Percentiles rank a stretch among this genome's conserved stretches.
Conservation (phyloP, 1,140 invertebrate species). For the Ceratoteleas bidentatus region DNA sequence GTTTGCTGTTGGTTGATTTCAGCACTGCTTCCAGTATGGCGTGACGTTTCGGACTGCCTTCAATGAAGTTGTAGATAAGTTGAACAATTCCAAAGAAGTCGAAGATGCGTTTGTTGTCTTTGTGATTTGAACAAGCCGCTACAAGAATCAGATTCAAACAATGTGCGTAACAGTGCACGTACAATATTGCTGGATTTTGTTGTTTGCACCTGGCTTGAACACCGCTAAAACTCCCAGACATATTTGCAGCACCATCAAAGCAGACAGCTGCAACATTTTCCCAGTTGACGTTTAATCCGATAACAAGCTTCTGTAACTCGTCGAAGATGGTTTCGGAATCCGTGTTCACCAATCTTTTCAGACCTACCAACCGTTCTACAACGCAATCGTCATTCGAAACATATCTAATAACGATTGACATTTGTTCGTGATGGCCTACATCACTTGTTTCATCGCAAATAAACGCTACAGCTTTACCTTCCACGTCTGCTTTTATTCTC, state of each 20-base stretch:
- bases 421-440: conserved; percentile 26
- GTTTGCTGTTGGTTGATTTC: conserved; percentile 3
- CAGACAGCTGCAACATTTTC: conserved; percentile 17
- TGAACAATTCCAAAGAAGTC: conserved; percentile 37
- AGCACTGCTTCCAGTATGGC: conserved; percentile 32
- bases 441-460: conserved; percentile 23
- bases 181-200: conserved; percentile 20
- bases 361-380: conserved; percentile 15
- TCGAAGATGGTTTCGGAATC: conserved; percentile 28
- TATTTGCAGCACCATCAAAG: conserved; percentile 26
- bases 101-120: conserved; percentile 30
- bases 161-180: conserved; percentile 41
- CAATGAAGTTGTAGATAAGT: conserved; percentile 34
- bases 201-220: conserved; percentile 29
- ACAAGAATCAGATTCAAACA: conserved; percentile 36
- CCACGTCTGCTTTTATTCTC: conserved; percentile 13
- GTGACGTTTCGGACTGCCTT: conserved; percentile 39
- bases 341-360: conserved; percentile 26
- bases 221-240: conserved; percentile 31
- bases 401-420: conserved; percentile 28
- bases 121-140: conserved; percentile 21
- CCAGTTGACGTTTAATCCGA: conserved; percentile 15
- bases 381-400: conserved; percentile 17
- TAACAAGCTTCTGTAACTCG: conserved; percentile 20
- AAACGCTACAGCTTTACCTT: conserved; percentile 21